Percentiles rank a stretch among this genome's conserved stretches.
phyloP scores from a whole-genome alignment of 2,797 vertebrate species.

The Mustela erminea region DNA sequence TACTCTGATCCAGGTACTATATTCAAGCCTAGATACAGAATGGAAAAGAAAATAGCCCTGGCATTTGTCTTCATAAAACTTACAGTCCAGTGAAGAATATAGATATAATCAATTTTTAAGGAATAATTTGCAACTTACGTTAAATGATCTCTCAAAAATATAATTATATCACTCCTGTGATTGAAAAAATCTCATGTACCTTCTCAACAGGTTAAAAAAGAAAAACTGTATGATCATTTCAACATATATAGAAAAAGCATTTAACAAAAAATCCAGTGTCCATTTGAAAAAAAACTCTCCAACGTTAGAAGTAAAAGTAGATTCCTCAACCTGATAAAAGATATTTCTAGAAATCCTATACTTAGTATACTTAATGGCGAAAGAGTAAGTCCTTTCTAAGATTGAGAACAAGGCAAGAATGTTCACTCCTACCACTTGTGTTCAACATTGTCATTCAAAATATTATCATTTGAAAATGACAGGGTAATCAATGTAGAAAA shows the following conservation, averaged over 20 bases:
- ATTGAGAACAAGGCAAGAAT: not conserved
- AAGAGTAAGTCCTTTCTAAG: not conserved
- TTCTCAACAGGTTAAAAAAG: not conserved
- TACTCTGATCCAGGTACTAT: not conserved
- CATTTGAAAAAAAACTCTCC: conserved; percentile 9
- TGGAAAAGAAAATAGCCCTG: not conserved
- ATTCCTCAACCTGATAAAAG: not conserved
- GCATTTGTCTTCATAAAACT: not conserved
- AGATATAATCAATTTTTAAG: not conserved
- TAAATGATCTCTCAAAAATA: not conserved
- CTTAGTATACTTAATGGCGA: not conserved
- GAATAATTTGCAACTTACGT: not conserved
- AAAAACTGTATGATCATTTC: not conserved
- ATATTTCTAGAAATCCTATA: not conserved
- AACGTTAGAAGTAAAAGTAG: not conserved
- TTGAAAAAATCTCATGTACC: not conserved
- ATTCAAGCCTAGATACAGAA: not conserved
- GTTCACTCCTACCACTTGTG: not conserved
- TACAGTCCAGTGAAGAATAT: not conserved
- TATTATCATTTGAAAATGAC: not conserved
- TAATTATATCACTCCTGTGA: not conserved
- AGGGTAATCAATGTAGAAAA: not conserved
- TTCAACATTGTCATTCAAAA: not conserved
- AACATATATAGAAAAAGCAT: not conserved
- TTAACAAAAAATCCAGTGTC: not conserved